Base-by-base conservation (phyloP, 2,113 vertebrate genomes). In the Ageneiosus marmoratus region DNA sequence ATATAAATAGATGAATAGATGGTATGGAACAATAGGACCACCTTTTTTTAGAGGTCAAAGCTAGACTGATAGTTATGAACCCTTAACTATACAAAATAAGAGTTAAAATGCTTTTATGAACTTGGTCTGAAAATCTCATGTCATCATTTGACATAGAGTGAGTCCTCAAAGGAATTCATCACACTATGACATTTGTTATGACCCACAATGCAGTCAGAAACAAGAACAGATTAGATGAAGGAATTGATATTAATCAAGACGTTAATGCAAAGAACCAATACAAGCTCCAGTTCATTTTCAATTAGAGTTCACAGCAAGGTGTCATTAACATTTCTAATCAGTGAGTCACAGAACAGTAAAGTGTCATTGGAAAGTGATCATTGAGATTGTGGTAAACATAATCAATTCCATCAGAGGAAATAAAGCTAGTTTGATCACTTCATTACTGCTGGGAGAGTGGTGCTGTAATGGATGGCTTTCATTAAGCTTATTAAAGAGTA, bases 401-500 rank as follows among this genome's bases (percentile, higher is more conserved):
- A 91, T 92, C 88, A 92, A 91, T 93, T 91, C 90, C 32, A 84
- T 51, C 75, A 16, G 75, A 84, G 86, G 63, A 86, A 82, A 81
- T 65, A 51, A 67, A 82, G 87, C 84, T 83, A 75, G 89, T 90
- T 90, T 83, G 89, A 91, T 88, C 34, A 63, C 85, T 86, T 87
- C 86, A 88, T 88, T 92, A 92, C 87, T 89, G 81, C 83, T 85
- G 85, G 79, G 79, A 84, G 73, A 82, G 50, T 84, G 51, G 76
- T 84, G 82, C 87, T 87, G 89, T 87, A 90, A 92, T 87, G 84
- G 90, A 88, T 27, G 82, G 80, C 73, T 88, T 89, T 91, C 89
- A 90, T 92, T 89, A 91, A 81, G 86, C 90, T 82, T 90, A 92
- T 91, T 92, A 90, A 81, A 87, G 62, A 37, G 74, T 62, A 87